Percentiles rank a stretch among this genome's conserved stretches.
Conservation (phyloP, 2,888 invertebrate genomes). For the Aromia moschata region DNA sequence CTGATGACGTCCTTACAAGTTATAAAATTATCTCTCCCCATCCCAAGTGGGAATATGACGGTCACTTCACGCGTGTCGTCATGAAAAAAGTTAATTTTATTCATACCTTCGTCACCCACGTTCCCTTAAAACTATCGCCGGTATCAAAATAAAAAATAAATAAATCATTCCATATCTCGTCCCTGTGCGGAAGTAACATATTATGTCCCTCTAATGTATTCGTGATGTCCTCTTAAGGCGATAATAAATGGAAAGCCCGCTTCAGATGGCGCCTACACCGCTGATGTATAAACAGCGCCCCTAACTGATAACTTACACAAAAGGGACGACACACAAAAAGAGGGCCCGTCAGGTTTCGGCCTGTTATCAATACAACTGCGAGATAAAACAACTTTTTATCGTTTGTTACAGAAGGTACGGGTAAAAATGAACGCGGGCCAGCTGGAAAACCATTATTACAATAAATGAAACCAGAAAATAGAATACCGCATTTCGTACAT, state of each 20-base stretch:
- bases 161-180: background rate
- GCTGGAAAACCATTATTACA: too few species aligned
- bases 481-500: too few species aligned
- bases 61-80: too few species aligned
- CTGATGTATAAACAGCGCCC: slow-evolving; percentile 8
- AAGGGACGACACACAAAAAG: background rate
- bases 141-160: background rate
- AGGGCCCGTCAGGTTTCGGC: background rate
- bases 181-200: background rate
- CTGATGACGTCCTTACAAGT: too few species aligned
- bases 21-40: too few species aligned
- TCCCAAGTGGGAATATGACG: too few species aligned
- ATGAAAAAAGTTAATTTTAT: too few species aligned
- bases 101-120: too few species aligned
- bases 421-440: too few species aligned
- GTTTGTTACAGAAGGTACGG: too few species aligned
- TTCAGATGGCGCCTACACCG: slow-evolving; percentile 3
- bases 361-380: background rate
- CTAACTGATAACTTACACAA: background rate
- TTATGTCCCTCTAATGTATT: slow-evolving; percentile 8
- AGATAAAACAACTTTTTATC: background rate
- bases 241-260: slow-evolving; percentile 14
- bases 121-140: background rate
- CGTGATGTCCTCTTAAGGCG: slow-evolving; percentile 8
- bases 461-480: too few species aligned